Evolutionary conservation across 2,797 vertebrate genomes (phyloP), one percentile per base, ranked within the genome.

Genomic region (Ammospiza maritima): DNA sequence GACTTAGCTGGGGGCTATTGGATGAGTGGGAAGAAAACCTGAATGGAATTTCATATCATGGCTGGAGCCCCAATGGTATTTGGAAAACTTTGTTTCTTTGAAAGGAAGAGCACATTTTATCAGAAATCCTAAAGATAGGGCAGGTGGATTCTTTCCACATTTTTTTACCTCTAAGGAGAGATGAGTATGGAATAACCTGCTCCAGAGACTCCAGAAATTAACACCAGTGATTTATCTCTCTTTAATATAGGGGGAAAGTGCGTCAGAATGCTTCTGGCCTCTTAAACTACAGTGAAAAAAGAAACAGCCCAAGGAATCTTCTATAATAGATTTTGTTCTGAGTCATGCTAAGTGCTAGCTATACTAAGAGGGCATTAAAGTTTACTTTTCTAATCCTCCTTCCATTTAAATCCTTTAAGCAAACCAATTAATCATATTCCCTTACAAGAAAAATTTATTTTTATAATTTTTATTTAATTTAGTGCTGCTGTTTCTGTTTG

Each of bases 1-100:
- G 21, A 36, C 0, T 0, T 23, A 61, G 50, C 27, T 51, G 38
- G 32, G 64, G 12, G 23, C 16, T 66, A 0, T 13, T 60, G 10
- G 7, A 18, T 57, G 71, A 69, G 53, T 20, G 29, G 40, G 19
- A 89, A 69, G 16, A 26, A 71, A 94, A 73, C 11, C 22, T 2
- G 0, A 15, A 22, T 71, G 27, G 57, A 36, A 1, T 0, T 64
- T 93, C 11, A 1, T 44, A 5, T 44, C 9, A 1, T 54, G 65
- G 14, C 18, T 83, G 30, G 38, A 85, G 27, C 18, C 32, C 64
- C 9, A 11, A 2, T 12, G 45, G 11, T 19, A 42, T 22, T 2
- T 79, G 42, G 20, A 57, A 88, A 80, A 71, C 4, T 51, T 85
- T 30, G 2, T 66, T 91, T 48, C 38, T 73, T 51, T 80, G 53